phyloP scores from a whole-genome alignment of 2,797 vertebrate species.

The Steatocranus sp. region DNA sequence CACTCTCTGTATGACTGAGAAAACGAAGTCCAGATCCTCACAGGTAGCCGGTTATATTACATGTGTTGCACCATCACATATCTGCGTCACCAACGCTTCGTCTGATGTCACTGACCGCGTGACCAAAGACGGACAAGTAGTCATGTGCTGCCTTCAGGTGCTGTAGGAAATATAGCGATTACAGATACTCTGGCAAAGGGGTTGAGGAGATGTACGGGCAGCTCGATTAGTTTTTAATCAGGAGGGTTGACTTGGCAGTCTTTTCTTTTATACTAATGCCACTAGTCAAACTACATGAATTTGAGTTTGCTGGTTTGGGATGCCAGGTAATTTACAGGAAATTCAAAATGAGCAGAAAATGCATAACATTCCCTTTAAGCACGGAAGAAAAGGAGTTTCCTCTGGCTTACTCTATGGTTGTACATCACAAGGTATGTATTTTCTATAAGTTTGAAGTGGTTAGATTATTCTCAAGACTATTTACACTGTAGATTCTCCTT shows the following conservation, averaged over 20 bases:
- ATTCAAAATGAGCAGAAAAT: too few species aligned
- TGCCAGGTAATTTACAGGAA: not conserved
- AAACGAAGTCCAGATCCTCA: not conserved
- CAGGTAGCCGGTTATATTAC: not conserved
- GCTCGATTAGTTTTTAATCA: not conserved
- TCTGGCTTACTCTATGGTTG: too few species aligned
- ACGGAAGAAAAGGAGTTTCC: too few species aligned
- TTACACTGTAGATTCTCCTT: too few species aligned
- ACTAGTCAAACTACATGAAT: not conserved
- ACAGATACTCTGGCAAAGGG: not conserved
- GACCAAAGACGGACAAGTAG: not conserved
- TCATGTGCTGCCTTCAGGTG: not conserved
- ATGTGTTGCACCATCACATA: not conserved
- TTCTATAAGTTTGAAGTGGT: too few species aligned
- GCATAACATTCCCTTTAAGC: too few species aligned
- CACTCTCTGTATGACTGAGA: rapidly evolving
- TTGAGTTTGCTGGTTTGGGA: not conserved
- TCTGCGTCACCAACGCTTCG: not conserved
- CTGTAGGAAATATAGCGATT: not conserved
- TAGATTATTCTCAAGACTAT: too few species aligned
- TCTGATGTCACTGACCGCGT: conserved; percentile 28
- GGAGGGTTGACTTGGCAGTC: not conserved
- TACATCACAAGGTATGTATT: too few species aligned
- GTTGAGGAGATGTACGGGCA: not conserved
- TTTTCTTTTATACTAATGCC: not conserved